Percentiles rank a stretch among this genome's conserved stretches.
These are phyloP conservation scores for Eutolmus rufibarbis DNA, from an alignment of 2,888 invertebrate genomes.

Conservation along the genomic window DNA sequence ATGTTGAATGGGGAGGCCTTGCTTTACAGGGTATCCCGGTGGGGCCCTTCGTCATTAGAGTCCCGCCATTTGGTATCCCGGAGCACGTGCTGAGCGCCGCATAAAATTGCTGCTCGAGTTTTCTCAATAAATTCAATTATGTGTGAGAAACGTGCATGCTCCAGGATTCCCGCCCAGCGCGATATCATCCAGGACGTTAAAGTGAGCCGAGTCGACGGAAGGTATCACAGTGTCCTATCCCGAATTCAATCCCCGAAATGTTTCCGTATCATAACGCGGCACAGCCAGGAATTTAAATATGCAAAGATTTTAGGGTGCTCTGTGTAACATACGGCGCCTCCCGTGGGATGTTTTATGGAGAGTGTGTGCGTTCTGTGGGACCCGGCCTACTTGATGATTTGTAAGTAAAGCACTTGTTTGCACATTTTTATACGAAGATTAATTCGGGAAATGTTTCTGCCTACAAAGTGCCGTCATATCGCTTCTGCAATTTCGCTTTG, in stretches of 20 bases:
- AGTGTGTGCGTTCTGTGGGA: not conserved
- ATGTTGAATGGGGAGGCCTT: not conserved
- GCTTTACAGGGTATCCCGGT: not conserved
- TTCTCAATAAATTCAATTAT: conserved; percentile 18
- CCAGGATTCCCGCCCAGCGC: not conserved
- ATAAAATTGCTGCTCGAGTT: not conserved
- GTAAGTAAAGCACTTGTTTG: conserved; percentile 17
- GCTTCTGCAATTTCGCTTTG: not conserved
- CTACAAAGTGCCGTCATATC: not conserved
- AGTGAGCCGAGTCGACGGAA: not conserved
- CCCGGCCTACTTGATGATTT: not conserved
- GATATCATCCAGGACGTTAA: not conserved
- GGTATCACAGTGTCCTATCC: not conserved
- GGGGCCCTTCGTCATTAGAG: not conserved
- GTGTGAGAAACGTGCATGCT: not conserved
- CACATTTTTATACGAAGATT: conserved; percentile 10
- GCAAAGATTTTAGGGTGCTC: not conserved
- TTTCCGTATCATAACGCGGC: not conserved
- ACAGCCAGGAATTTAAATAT: not conserved
- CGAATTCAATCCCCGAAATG: not conserved
- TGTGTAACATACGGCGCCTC: not conserved
- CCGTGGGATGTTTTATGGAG: not conserved
- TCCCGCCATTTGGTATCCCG: not conserved
- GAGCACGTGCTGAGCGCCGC: conserved; percentile 3
- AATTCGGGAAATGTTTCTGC: not conserved